Percentiles rank a stretch among this genome's conserved stretches.
Conservation (phyloP, 2,113 vertebrate genomes). For the Aramus guarauna region DNA sequence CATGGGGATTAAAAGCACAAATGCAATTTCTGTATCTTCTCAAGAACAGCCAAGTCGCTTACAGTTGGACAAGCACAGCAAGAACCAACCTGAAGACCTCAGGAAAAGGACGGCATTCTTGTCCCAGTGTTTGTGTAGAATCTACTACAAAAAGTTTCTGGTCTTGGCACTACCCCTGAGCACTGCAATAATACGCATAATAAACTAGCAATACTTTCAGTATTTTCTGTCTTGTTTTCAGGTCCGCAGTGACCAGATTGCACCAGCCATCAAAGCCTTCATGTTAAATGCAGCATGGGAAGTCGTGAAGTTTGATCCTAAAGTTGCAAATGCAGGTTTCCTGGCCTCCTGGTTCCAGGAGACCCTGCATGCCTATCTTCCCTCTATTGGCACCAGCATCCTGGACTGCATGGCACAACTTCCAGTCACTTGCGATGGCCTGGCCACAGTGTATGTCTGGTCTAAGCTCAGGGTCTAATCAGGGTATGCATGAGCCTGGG, state of each 20-base stretch:
- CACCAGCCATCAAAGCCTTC: background rate
- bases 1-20: background rate
- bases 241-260: background rate
- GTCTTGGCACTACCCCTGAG: background rate
- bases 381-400: background rate
- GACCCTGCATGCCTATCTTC: background rate
- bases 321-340: background rate
- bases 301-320: background rate
- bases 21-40: background rate
- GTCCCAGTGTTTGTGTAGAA: background rate
- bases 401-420: slow-evolving; percentile 25
- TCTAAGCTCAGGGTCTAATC: background rate
- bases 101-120: background rate
- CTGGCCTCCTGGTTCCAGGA: slow-evolving; percentile 38
- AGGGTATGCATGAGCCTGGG: background rate
- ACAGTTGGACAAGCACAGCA: background rate
- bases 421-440: slow-evolving; percentile 9
- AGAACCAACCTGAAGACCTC: background rate
- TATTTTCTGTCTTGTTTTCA: background rate
- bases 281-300: slow-evolving; percentile 35
- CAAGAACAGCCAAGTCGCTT: background rate
- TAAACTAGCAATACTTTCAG: background rate
- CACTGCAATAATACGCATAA: background rate
- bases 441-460: slow-evolving; percentile 17
- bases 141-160: background rate